Conservation (phyloP, 2,888 invertebrate genomes). For the Helicoverpa assulta region DNA sequence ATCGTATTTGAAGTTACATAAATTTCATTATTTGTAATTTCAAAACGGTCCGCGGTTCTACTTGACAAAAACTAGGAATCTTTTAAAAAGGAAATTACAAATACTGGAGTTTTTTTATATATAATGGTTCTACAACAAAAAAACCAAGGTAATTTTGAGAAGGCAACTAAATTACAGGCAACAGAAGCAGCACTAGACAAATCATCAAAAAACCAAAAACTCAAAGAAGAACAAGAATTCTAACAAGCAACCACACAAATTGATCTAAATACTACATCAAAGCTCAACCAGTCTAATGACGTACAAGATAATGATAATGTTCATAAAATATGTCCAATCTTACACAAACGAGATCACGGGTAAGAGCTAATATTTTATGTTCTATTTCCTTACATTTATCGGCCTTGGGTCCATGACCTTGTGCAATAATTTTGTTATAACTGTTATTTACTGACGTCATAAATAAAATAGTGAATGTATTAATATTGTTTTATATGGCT, state of each 20-base stretch:
- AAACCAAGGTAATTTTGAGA: no score
- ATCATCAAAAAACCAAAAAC: background rate
- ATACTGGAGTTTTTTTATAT: no score
- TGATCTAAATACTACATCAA: constrained; percentile 27
- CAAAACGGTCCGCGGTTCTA: no score
- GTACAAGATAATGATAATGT: constrained; percentile 23
- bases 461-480: constrained; percentile 9
- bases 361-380: constrained; percentile 39
- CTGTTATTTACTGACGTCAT: constrained; percentile 22
- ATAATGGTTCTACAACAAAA: no score
- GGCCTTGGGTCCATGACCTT: constrained; percentile 24
- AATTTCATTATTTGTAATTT: no score
- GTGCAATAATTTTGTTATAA: constrained; percentile 13
- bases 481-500: constrained; percentile 13
- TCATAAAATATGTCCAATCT: constrained; percentile 30
- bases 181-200: no score
- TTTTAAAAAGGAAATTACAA: no score
- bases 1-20: no score
- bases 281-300: constrained; percentile 32
- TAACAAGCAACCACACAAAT: constrained; percentile 18
- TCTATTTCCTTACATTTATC: constrained; percentile 28
- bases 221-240: constrained; percentile 3
- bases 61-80: no score
- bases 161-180: background rate
- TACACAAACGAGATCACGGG: constrained; percentile 23